Base-by-base conservation (phyloP, 2,888 invertebrate genomes). In the Nowickia ferox region DNA sequence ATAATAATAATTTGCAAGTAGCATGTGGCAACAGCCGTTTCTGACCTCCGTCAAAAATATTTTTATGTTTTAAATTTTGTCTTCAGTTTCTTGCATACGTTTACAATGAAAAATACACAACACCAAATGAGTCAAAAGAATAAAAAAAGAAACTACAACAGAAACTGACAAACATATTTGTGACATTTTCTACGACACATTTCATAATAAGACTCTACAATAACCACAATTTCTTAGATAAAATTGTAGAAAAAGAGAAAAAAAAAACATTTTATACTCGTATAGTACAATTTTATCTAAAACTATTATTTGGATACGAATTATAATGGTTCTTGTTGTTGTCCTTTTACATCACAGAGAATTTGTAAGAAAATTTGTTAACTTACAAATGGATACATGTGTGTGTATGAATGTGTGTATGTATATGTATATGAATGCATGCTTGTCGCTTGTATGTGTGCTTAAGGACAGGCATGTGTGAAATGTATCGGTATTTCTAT, bases 161-260 rank as follows among this genome's bases (percentile, higher is more conserved):
- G 75, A 75, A 69, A 51, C 71, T 79, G 61, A 75, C 72, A 84
- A 74, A 66, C 30, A 76, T 71, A 68, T 76, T 79, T 84, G 63
- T 77, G 76, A 80, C 80, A 84, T 82, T 65, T 75, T 59, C 38
- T 69, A 55, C 78, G 78, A 78, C 82, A 81, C 61, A 75, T 75
- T 77, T 81, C 66, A 68, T 68, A 78, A 78, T 61, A 66, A 77
- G 69, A 63, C 68, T 63, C 44, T n/a, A 77, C 72, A 74, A 69
- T 55, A 74, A 84, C 17, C 63, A 71, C 59, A 69, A 53, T 76
- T 59, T 59, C 51, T 51, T 72, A 51, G 30, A 30, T 6, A 30
- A 30, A 30, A 30, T 30, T 30, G 30, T 6, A 30, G 6, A 30
- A 30, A 30, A 30, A 30, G 6, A 30, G 6, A 30, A 30, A 6